These are phyloP conservation scores for Drosophila asahinai DNA, from an alignment of 1,140 invertebrate species.

Conservation along the genomic window DNA sequence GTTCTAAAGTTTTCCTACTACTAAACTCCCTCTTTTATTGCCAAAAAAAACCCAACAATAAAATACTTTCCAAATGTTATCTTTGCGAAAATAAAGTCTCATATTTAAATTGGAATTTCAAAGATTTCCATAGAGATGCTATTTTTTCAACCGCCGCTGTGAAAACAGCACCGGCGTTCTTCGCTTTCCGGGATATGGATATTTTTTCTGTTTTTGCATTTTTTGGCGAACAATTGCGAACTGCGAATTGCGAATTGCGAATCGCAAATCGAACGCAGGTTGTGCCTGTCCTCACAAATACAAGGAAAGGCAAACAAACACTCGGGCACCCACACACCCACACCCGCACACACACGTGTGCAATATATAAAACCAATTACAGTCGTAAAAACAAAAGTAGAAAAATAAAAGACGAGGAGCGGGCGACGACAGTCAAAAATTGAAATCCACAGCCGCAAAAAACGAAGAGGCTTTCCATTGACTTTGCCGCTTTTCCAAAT, in stretches of 20 bases:
- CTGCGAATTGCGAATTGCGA: conserved; percentile 56
- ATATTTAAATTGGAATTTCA: neutral
- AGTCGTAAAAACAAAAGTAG: conserved; percentile 58
- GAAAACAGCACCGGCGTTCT: conserved; percentile 25
- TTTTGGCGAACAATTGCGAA: conserved; percentile 66
- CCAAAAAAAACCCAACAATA: no score
- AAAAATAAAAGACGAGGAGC: conserved; percentile 8
- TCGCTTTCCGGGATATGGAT: conserved; percentile 39
- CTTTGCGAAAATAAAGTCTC: neutral
- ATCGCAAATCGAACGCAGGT: conserved; percentile 71
- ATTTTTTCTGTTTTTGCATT: conserved; percentile 46
- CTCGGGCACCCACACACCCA: conserved; percentile 7
- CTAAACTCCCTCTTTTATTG: no score
- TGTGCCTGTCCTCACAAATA: conserved; percentile 48
- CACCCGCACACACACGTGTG: conserved; percentile 13
- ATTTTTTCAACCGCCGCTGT: conserved; percentile 1
- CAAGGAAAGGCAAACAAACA: conserved; percentile 39
- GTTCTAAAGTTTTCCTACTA: no score
- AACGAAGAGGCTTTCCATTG: conserved; percentile 35
- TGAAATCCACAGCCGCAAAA: conserved; percentile 49
- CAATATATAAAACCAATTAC: conserved; percentile 72
- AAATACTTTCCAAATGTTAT: no score
- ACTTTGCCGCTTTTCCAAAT: conserved; percentile 37
- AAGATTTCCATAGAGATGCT: neutral
- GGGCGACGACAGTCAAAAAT: conserved; percentile 44